Base-by-base conservation (phyloP, 2,888 invertebrate genomes). In the Drosophila colorata region DNA sequence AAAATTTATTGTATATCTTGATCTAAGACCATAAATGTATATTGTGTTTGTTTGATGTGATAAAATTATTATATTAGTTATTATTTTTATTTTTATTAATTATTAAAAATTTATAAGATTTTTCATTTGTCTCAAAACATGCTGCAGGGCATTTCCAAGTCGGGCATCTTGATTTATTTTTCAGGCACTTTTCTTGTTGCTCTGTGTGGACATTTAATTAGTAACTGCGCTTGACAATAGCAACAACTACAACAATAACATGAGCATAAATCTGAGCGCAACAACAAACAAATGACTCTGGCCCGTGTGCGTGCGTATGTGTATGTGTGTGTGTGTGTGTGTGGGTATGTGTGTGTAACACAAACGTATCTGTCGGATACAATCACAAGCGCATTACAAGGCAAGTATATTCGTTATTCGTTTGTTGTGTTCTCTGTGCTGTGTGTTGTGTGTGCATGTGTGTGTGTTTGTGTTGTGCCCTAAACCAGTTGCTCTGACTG, bases 381-480 rank as follows among this genome's bases (percentile, higher is more conserved):
- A 80, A 85, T 85, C 87, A 67, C 74, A 78, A 74, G 80, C 80
- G 78, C 82, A 84, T 84, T 84, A 87, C 82, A 78, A 74, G 79
- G 49, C 80, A 63, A 51, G 64, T 63, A 68, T 64, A 52, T 48
- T 53, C 51, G 44, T 49, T 56, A 38, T 51, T 46, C 72, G 44
- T 53, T 65, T 58, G 58, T 52, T 69, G 37, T 56, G 41, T 20
- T 44, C 16, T 38, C 16, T 28, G 23, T 33, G 23, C 35, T 53
- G 25, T 48, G 4, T 0, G 11, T 11, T 11, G 31, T 31, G 28
- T 40, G 2, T 51, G 18, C n/a, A 4, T 44, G 40, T 46, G 31
- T 53, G 23, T 51, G 37, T 31, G 18, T 44, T 8, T 51, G 20
- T 28, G 18, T 13, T 63, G 23, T 43, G 59, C 55, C 47, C 56